Evolutionary conservation across 1,140 invertebrate species (phyloP).

Genomic region (Drosophila ironensis): DNA sequence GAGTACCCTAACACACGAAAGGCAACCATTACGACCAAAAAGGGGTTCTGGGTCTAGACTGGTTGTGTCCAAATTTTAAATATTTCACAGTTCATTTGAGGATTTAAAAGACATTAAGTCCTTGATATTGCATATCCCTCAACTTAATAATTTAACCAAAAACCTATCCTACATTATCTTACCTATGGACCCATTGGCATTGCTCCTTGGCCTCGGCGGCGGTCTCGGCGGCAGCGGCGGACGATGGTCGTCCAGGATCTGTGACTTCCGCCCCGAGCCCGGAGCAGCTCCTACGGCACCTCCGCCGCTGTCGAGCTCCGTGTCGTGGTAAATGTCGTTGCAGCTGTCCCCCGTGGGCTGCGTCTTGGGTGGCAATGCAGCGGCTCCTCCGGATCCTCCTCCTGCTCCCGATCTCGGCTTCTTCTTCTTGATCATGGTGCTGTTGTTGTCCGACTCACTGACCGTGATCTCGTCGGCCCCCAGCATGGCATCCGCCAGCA

Average conservation of each 20-base stretch:
- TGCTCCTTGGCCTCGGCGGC: constrained; percentile 65
- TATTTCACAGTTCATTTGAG: too few relatives aligned
- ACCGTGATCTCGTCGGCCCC: constrained; percentile 77
- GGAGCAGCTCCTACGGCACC: constrained; percentile 27
- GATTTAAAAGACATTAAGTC: too few relatives aligned
- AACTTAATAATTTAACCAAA: too few relatives aligned
- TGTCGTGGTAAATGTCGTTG: constrained; percentile 71
- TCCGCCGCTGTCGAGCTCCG: constrained; percentile 60
- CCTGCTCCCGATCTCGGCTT: constrained; percentile 44
- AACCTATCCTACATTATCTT: constrained; percentile 16
- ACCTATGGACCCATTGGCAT: constrained; percentile 63
- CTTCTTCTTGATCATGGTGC: constrained; percentile 75
- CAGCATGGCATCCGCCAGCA: constrained; percentile 70
- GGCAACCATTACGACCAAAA: too few relatives aligned
- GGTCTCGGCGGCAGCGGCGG: constrained; percentile 79
- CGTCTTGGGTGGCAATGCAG: constrained; percentile 44
- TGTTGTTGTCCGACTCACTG: constrained; percentile 80
- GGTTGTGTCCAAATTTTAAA: too few relatives aligned
- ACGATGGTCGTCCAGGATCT: constrained; percentile 65
- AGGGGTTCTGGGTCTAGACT: too few relatives aligned
- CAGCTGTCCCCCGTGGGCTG: constrained; percentile 46
- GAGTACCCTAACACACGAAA: neutral
- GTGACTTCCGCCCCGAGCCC: constrained; percentile 39
- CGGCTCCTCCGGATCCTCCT: constrained; percentile 18
- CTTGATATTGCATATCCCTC: too few relatives aligned